A percentile compares a stretch with the other conserved stretches of the same genome.
phyloP scores from a whole-genome alignment of 2,113 vertebrate genomes.

The Chroicocephalus ridibundus region DNA sequence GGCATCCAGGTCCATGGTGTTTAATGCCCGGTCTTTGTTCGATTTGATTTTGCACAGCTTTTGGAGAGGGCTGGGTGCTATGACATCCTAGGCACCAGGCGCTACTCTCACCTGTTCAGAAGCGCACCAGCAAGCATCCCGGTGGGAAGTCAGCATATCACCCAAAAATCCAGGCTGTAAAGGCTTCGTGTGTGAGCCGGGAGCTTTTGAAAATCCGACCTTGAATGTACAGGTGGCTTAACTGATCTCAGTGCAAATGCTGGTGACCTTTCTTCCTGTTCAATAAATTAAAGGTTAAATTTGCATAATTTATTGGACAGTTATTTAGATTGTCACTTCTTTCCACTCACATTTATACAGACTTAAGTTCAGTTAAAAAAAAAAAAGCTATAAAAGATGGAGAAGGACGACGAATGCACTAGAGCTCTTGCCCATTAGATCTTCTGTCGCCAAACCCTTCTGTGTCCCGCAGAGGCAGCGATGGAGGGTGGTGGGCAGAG shows the following conservation, averaged over 20 bases:
- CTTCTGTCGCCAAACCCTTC: not conserved
- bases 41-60: not conserved
- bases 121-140: not conserved
- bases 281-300: constrained; percentile 34
- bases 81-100: not conserved
- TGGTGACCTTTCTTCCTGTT: not conserved
- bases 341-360: not conserved
- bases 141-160: rapidly evolving
- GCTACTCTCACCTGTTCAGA: not conserved
- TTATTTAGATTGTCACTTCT: not conserved
- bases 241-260: not conserved
- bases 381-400: not conserved
- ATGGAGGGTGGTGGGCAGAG: not conserved
- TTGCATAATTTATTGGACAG: constrained; percentile 1
- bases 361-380: not conserved
- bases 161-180: not conserved
- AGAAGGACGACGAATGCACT: rapidly evolving
- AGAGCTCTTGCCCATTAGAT: not conserved
- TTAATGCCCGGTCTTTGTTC: not conserved
- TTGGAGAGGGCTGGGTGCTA: not conserved
- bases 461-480: not conserved
- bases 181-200: rapidly evolving
- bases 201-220: not conserved
- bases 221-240: not conserved
- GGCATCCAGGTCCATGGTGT: not conserved